A percentile compares a stretch with the other conserved stretches of the same genome.
These are phyloP conservation scores for Stylophora pistillata DNA, from an alignment of 64 coral and sea anemone species.

Conservation along the genomic window DNA sequence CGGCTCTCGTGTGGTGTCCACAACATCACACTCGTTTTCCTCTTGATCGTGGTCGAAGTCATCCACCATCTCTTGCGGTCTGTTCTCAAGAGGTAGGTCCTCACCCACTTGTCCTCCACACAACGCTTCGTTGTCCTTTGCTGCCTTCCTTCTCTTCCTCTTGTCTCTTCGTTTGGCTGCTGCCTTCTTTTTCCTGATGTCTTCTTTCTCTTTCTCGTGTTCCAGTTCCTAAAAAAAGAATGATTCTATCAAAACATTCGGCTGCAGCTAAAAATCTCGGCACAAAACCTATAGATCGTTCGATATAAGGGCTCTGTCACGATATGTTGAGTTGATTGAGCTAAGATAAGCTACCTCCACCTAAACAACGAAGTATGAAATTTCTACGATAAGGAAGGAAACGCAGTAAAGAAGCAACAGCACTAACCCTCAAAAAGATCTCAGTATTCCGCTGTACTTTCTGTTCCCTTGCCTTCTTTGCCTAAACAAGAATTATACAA, in stretches of 20 bases:
- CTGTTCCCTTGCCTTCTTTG: constrained; percentile 96
- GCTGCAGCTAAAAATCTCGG: no score
- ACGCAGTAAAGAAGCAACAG: background rate
- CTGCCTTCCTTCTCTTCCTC: constrained; percentile 85
- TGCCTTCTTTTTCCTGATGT: constrained; percentile 95
- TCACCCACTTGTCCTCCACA: constrained; percentile 51
- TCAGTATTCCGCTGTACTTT: constrained; percentile 91
- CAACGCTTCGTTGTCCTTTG: constrained; percentile 59
- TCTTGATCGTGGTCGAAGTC: constrained; percentile 71
- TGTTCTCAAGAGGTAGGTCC: constrained; percentile 84
- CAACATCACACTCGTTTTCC: constrained; percentile 53
- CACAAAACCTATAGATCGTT: no score
- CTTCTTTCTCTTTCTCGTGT: constrained; percentile 89
- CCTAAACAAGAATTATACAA: constrained; percentile 39
- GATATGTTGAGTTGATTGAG: no score
- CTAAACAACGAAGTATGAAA: background rate
- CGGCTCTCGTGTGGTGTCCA: constrained; percentile 43
- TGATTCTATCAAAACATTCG: background rate
- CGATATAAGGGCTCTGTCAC: no score
- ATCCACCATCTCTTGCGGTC: constrained; percentile 75
- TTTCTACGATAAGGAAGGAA: background rate
- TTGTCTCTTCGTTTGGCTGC: constrained; percentile 96
- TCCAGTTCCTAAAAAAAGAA: constrained; percentile 78
- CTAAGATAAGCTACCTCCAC: background rate
- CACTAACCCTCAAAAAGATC: constrained; percentile 82